phyloP scores from a whole-genome alignment of 2,113 vertebrate genomes.

The Haliaeetus leucogaster region DNA sequence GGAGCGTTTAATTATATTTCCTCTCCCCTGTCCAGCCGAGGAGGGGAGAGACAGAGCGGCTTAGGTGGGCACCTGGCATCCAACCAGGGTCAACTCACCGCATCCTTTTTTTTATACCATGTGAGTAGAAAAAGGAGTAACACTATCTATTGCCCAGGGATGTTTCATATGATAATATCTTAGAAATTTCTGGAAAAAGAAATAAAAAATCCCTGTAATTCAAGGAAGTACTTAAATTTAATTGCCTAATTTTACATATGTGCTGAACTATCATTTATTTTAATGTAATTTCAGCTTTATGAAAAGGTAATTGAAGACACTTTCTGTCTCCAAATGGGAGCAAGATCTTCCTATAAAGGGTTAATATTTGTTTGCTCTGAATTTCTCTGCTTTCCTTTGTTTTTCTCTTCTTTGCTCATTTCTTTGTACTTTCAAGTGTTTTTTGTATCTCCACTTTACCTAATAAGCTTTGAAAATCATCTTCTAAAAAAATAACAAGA shows the following conservation, averaged over 20 bases:
- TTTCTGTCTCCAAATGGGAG: background rate
- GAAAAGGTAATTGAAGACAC: background rate
- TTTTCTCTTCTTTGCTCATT: background rate
- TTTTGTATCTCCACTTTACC: background rate
- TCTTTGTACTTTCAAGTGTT: background rate
- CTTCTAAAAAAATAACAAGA: background rate
- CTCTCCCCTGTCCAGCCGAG: background rate
- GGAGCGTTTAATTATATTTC: background rate
- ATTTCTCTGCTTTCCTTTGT: background rate
- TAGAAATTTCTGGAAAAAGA: background rate
- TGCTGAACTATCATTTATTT: background rate
- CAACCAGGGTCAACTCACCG: background rate
- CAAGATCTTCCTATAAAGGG: background rate
- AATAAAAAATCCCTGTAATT: background rate
- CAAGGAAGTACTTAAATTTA: background rate
- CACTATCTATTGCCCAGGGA: background rate
- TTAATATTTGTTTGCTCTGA: background rate
- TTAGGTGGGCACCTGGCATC: background rate
- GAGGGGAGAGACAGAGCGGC: background rate
- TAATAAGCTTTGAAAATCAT: background rate
- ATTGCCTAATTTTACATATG: background rate
- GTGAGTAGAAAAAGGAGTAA: background rate
- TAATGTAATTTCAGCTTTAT: background rate
- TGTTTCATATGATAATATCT: background rate
- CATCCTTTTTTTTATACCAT: background rate